Evolutionary conservation across 2,888 invertebrate genomes (phyloP).

Genomic region (Alsophila aescularia): DNA sequence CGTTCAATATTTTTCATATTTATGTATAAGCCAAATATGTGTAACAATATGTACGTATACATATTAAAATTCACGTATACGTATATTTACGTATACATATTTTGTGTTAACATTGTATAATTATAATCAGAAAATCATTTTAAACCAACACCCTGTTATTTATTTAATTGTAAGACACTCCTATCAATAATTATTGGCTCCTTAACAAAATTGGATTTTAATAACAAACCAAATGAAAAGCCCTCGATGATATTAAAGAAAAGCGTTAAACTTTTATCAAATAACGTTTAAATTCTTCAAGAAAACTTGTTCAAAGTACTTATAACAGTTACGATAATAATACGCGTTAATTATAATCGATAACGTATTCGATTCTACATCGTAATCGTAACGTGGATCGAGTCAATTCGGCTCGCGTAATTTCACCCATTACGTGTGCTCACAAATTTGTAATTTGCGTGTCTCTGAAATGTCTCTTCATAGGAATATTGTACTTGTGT

Average conservation of each 20-base stretch:
- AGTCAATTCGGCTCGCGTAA: constrained; percentile 71
- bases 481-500: constrained; percentile 55
- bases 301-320: constrained; percentile 68
- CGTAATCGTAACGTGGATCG: constrained; percentile 71
- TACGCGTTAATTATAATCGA: constrained; percentile 73
- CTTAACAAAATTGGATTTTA: constrained; percentile 69
- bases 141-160: constrained; percentile 25
- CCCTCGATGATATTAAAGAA: constrained; percentile 62
- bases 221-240: constrained; percentile 71
- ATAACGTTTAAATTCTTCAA: constrained; percentile 63
- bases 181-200: constrained; percentile 49
- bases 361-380: constrained; percentile 68
- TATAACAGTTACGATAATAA: constrained; percentile 70
- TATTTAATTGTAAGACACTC: constrained; percentile 41
- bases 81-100: too few relatives aligned
- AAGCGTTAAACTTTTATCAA: constrained; percentile 64
- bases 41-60: too few relatives aligned
- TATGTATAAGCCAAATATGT: too few relatives aligned
- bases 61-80: too few relatives aligned
- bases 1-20: too few relatives aligned
- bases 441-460: constrained; percentile 70
- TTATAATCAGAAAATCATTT: neutral
- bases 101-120: neutral
- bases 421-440: constrained; percentile 69
- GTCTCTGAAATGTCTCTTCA: constrained; percentile 46